phyloP scores from a whole-genome alignment of 2,113 vertebrate genomes.

The Eleginops maclovinus region DNA sequence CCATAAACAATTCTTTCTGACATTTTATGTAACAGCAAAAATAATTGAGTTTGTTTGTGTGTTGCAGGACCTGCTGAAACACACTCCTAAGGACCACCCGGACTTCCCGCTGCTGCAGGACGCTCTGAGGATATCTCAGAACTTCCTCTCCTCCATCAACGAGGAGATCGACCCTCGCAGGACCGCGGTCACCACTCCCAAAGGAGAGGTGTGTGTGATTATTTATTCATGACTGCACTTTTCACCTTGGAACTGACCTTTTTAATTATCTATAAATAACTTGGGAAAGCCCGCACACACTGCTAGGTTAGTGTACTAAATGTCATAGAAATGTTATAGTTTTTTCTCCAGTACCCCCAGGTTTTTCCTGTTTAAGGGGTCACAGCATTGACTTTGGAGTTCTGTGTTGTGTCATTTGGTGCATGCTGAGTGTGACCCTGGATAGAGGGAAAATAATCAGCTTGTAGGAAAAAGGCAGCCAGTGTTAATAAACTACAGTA shows the following conservation, averaged over 20 bases:
- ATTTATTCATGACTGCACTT: neutral
- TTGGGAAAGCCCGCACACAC: neutral
- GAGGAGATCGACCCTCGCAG: conserved; percentile 96
- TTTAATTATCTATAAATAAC: neutral
- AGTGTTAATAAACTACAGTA: neutral
- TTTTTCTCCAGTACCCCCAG: no score
- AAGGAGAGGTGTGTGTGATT: conserved; percentile 90
- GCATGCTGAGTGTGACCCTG: neutral
- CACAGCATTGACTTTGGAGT: conserved; percentile 27
- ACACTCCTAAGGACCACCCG: conserved; percentile 96
- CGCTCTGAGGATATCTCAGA: conserved; percentile 96
- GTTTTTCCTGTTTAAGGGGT: no score
- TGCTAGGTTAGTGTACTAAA: neutral
- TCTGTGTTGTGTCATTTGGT: neutral
- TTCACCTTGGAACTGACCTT: neutral
- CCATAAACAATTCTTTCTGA: no score
- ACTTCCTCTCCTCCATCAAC: conserved; percentile 98
- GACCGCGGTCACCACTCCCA: conserved; percentile 95
- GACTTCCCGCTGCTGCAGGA: conserved; percentile 97
- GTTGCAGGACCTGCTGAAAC: conserved; percentile 93
- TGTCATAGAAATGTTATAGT: no score
- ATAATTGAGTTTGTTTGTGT: no score
- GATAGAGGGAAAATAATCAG: neutral
- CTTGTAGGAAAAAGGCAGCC: neutral
- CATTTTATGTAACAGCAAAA: no score